A percentile compares a stretch with the other conserved stretches of the same genome.
Evolutionary conservation across 2,888 invertebrate species (phyloP).

Genomic region (Zootermopsis nevadensis): DNA sequence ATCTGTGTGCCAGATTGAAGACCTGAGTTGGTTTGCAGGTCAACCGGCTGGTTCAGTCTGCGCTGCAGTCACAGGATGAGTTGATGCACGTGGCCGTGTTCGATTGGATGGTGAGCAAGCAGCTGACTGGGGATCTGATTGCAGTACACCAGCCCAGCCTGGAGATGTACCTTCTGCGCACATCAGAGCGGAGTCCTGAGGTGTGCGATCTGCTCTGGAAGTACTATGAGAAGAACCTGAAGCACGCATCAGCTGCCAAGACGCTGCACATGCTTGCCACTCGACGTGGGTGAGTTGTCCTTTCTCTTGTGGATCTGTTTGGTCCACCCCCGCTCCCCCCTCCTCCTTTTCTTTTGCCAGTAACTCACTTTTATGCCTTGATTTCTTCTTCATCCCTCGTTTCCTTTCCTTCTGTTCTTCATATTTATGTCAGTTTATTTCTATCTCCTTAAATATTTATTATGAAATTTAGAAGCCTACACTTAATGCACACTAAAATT

Average conservation of each 20-base stretch:
- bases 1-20: too few relatives aligned
- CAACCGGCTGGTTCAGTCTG: constrained; percentile 63
- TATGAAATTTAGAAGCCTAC: too few relatives aligned
- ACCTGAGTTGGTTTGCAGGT: constrained; percentile 63
- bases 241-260: constrained; percentile 92
- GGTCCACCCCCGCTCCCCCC: too few relatives aligned
- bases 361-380: too few relatives aligned
- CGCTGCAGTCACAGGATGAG: constrained; percentile 76
- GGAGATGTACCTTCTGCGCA: constrained; percentile 76
- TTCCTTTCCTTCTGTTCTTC: too few relatives aligned
- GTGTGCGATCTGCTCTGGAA: constrained; percentile 92
- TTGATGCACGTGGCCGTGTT: constrained; percentile 91
- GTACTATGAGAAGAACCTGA: constrained; percentile 91
- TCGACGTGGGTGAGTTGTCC: constrained; percentile 68
- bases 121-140: constrained; percentile 77
- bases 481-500: too few relatives aligned
- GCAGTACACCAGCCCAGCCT: constrained; percentile 76
- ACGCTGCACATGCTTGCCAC: constrained; percentile 90
- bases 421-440: too few relatives aligned
- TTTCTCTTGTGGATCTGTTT: too few relatives aligned
- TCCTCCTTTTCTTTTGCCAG: too few relatives aligned
- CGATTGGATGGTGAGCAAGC: constrained; percentile 89
- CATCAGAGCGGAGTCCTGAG: constrained; percentile 67
- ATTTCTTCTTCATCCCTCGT: too few relatives aligned
- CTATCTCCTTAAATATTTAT: too few relatives aligned